Percentiles rank a stretch among this genome's conserved stretches.
These are phyloP conservation scores for Piaya cayana DNA, from an alignment of 2,113 vertebrate genomes.

Conservation along the genomic window DNA sequence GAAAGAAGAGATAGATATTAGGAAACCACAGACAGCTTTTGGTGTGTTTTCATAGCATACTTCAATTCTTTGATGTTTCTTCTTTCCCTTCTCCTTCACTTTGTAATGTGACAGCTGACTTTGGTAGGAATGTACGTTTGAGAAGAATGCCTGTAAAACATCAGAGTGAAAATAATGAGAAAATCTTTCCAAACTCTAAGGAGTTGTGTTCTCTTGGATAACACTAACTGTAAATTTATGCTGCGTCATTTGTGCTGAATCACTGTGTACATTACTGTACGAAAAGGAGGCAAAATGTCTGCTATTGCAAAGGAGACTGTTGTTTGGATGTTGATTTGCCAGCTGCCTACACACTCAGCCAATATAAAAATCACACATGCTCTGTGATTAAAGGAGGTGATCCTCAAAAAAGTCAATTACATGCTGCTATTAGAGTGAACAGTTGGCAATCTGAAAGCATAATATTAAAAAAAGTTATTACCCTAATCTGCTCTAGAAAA, in stretches of 20 bases:
- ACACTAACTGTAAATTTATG: not conserved
- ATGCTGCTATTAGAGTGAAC: not conserved
- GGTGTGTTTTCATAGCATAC: not conserved
- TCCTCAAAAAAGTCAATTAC: constrained; percentile 47
- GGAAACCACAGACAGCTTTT: not conserved
- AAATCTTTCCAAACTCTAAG: not conserved
- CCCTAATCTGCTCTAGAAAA: constrained; percentile 34
- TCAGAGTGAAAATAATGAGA: not conserved
- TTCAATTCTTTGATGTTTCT: not conserved
- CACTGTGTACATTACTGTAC: not conserved
- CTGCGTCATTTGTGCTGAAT: not conserved
- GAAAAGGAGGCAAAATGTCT: not conserved
- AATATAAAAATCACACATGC: not conserved
- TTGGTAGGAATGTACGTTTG: not conserved
- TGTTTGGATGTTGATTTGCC: constrained; percentile 10
- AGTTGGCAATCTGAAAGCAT: constrained; percentile 15
- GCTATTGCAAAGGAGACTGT: not conserved
- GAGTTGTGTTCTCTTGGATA: not conserved
- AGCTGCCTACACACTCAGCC: not conserved
- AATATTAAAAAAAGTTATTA: constrained; percentile 46
- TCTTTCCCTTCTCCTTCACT: not conserved
- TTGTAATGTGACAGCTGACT: not conserved
- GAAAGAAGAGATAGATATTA: not conserved
- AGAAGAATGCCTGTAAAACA: not conserved
- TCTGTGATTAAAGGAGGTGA: constrained; percentile 3